A percentile compares a stretch with the other conserved stretches of the same genome.
Evolutionary conservation across 2,888 invertebrate species (phyloP).

Genomic region (Sisyra nigra): DNA sequence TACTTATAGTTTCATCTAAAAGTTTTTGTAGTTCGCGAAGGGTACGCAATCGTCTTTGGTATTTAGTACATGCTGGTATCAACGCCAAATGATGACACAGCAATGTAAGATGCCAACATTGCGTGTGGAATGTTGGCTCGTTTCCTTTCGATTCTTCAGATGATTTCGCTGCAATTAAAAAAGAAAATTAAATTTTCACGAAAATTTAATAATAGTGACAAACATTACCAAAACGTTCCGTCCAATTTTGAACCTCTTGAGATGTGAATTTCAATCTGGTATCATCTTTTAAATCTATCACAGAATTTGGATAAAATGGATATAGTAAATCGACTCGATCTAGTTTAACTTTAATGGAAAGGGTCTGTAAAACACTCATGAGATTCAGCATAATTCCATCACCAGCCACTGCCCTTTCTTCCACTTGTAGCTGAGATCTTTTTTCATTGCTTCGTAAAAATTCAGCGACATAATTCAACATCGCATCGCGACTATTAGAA

Average conservation of each 20-base stretch:
- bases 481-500: constrained; percentile 58
- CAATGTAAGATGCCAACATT: constrained; percentile 92
- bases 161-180: constrained; percentile 11
- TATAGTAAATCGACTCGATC: constrained; percentile 82
- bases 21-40: constrained; percentile 77
- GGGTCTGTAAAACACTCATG: constrained; percentile 74
- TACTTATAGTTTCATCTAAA: constrained; percentile 66
- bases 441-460: constrained; percentile 70
- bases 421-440: constrained; percentile 77
- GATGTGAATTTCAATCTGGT: constrained; percentile 71
- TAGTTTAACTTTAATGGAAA: constrained; percentile 78
- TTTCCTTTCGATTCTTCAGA: constrained; percentile 47
- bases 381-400: constrained; percentile 95
- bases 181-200: constrained; percentile 1
- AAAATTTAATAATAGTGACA: background rate
- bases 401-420: constrained; percentile 72
- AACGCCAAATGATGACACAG: constrained; percentile 88
- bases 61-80: constrained; percentile 75
- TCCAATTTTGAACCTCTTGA: constrained; percentile 66
- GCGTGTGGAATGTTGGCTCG: constrained; percentile 83
- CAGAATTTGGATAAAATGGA: constrained; percentile 66
- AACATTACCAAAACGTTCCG: constrained; percentile 40
- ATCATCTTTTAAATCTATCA: constrained; percentile 58
- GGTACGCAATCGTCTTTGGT: constrained; percentile 55
- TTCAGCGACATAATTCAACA: constrained; percentile 64